phyloP scores from a whole-genome alignment of 2,888 invertebrate genomes.

The Spisula solida region DNA sequence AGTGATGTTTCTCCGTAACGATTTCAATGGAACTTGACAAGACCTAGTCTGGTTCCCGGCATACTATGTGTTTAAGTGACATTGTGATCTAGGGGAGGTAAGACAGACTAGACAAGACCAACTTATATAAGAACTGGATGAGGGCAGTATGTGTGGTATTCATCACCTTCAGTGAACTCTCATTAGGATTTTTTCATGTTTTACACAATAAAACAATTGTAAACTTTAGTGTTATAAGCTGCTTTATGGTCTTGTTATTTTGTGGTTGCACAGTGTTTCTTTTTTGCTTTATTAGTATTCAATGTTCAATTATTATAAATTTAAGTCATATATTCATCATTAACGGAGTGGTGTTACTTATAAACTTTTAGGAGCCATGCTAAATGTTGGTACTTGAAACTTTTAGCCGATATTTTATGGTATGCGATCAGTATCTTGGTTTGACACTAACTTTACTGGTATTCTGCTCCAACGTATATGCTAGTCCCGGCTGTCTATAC shows the following conservation, averaged over 20 bases:
- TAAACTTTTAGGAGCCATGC: slow-evolving; percentile 30
- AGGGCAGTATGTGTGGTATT: no score
- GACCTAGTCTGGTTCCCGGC: no score
- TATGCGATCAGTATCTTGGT: not conserved
- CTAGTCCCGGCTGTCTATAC: no score
- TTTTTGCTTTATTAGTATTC: slow-evolving; percentile 46
- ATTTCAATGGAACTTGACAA: no score
- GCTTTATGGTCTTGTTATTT: slow-evolving; percentile 49
- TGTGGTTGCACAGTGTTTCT: slow-evolving; percentile 61
- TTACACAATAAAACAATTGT: slow-evolving; percentile 10
- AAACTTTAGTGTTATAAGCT: slow-evolving; percentile 21
- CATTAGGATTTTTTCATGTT: not conserved
- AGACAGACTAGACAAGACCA: no score
- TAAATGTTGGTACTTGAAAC: slow-evolving; percentile 29
- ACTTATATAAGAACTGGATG: no score
- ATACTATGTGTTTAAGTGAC: no score
- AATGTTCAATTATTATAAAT: slow-evolving; percentile 31
- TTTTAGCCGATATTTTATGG: not conserved
- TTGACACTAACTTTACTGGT: not conserved
- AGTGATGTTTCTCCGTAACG: no score
- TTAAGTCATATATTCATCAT: slow-evolving; percentile 59
- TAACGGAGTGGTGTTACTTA: slow-evolving; percentile 61
- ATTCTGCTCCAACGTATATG: not conserved
- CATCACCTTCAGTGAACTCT: not conserved
- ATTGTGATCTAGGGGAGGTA: no score